Evolutionary conservation across 2,113 vertebrate species (phyloP).

Genomic region (Alaudala cheleensis): DNA sequence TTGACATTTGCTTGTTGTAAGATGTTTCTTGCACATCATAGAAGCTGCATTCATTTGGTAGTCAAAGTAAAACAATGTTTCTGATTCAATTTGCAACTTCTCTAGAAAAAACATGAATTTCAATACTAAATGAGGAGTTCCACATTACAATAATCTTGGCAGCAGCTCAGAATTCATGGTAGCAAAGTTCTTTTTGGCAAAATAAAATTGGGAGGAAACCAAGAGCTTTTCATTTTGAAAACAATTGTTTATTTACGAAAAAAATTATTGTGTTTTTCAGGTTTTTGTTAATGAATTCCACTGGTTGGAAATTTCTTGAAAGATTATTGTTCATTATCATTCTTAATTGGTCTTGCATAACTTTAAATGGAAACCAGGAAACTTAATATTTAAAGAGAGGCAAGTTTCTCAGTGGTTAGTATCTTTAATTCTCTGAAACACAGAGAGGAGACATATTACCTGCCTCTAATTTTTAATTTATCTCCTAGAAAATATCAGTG

Average conservation of each 20-base stretch:
- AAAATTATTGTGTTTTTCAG: not conserved
- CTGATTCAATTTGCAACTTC: not conserved
- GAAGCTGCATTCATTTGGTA: not conserved
- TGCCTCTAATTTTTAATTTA: not conserved
- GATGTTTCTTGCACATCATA: not conserved
- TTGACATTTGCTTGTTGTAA: not conserved
- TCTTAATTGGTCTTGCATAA: not conserved
- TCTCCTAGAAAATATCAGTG: not conserved
- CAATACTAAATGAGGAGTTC: not conserved
- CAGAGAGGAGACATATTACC: not conserved
- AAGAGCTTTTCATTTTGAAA: not conserved
- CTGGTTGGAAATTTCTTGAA: not conserved
- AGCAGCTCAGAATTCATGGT: not conserved
- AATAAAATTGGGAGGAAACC: not conserved
- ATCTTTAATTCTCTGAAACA: not conserved
- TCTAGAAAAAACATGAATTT: not conserved
- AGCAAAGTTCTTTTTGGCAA: not conserved
- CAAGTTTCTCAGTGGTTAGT: not conserved
- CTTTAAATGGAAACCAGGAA: not conserved
- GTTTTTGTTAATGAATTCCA: not conserved
- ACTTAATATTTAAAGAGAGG: not conserved
- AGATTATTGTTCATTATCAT: not conserved
- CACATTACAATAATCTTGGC: not conserved
- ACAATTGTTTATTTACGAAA: not conserved
- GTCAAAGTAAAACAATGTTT: constrained; percentile 3